Evolutionary conservation across 2,797 vertebrate species (phyloP), one percentile per base, ranked within the genome.

Genomic region (Cyclura pinguis): DNA sequence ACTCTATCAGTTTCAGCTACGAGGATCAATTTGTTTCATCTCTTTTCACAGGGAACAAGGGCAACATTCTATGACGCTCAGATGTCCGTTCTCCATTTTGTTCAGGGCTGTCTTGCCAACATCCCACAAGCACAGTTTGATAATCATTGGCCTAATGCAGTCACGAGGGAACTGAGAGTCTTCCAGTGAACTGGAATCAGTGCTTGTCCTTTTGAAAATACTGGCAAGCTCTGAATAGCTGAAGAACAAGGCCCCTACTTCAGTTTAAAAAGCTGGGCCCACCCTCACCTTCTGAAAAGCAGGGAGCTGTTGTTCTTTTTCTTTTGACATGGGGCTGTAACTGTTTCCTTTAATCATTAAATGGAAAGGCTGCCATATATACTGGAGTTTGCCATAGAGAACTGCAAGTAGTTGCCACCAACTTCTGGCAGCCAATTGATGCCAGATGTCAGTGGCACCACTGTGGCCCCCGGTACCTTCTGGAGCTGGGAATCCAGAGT

Each of bases 321-420:
- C 50, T 85, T 80, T 6, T 62, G 42, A 52, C 83, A 80, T 32
- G 80, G 92, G 89, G 88, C 81, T 85, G 77, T 91, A 73, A 13
- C 82, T 67, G 77, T 32, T 90, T 89, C 78, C 38, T 93, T 89
- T 90, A 92, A 93, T 67, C 67, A 69, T 47, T 77, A 22, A 42
- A 77, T 42, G 38, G 20, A 74, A 38, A 74, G 73, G 12, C 69
- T 72, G 69, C 69, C 18, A 35, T 8, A 18, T 35, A 38, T 16
- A 38, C 35, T 74, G 73, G 73, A 74, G 73, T 35, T n/a, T 16
- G 38, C 14, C 73, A 74, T 2, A 74, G n/a, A 20, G n/a, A 74
- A 35, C 16, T 38, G 35, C 5, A 35, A 69, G 6, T 38, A 35
- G 73, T 74, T 74, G 73, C 6, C 72, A 74, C 16, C 18, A 35